Conservation (phyloP, 1,140 invertebrate species). For the Apolygus lucorum region DNA sequence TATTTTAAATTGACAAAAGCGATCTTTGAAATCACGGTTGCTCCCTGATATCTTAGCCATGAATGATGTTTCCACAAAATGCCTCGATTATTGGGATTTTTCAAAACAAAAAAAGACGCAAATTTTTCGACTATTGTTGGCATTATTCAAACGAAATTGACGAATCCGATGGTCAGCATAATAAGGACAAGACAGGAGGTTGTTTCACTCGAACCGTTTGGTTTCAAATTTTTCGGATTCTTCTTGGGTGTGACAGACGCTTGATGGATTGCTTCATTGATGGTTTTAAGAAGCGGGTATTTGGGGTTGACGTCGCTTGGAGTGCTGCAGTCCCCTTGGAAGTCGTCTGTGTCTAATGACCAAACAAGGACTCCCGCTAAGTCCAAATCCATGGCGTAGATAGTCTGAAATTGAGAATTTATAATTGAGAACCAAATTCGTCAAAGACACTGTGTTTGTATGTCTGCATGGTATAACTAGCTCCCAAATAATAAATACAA, state of each 20-base stretch:
- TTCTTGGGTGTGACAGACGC: neutral
- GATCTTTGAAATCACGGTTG: too few species aligned
- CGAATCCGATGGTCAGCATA: neutral
- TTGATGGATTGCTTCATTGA: neutral
- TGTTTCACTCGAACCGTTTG: neutral
- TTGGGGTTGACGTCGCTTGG: neutral
- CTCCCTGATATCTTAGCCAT: too few species aligned
- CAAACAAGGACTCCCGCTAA: constrained; percentile 45
- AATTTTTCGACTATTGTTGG: neutral
- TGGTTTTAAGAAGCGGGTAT: constrained; percentile 17
- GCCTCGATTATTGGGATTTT: too few species aligned
- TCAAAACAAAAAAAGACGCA: neutral
- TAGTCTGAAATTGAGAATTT: constrained; percentile 36
- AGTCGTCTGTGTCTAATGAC: constrained; percentile 65
- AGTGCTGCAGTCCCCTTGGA: constrained; percentile 50
- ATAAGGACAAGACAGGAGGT: neutral
- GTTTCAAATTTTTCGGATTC: neutral
- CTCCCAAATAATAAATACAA: too few species aligned
- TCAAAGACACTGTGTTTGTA: too few species aligned
- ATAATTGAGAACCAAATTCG: too few species aligned
- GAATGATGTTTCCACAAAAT: too few species aligned
- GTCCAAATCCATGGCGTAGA: constrained; percentile 37
- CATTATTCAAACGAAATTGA: neutral
- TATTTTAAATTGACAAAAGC: too few species aligned
- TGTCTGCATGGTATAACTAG: too few species aligned